Evolutionary conservation across 2,113 vertebrate genomes (phyloP), one percentile per base, ranked within the genome.

Genomic region (Leiothrix lutea): DNA sequence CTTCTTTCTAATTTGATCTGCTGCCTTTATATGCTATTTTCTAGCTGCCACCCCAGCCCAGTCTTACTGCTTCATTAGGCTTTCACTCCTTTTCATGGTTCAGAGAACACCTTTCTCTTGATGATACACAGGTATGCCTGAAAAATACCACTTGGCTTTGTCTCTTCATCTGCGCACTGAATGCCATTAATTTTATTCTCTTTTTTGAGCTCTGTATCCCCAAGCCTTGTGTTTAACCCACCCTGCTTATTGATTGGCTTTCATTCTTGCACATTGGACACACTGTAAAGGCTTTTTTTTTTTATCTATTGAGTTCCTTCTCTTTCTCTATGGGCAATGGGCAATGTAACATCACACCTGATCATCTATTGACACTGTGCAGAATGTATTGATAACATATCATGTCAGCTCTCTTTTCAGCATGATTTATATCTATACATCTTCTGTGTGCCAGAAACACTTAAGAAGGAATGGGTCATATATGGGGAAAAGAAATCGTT

Each of bases 21-120:
- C 54, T 95, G 50, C 45, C 23, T 69, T 72, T 82, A 14, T 47
- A 11, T 73, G 35, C 47, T 83, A 47, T 93, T 77, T 67, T 77
- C 38, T 90, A 51, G 38, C 71, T 89, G 50, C 57, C 35, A 57
- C 33, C 40, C 17, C 70, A 91, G 53, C 70, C 36, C 54, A 82
- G 35, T 60, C 53, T 96, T 82, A 84, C 48, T 90, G 70, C 92
- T 91, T 92, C 74, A 8, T 85, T 96, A 95, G 82, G 44, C 71
- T 93, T 95, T 95, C 71, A 62, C 29, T 82, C 29, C 60, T 51
- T 95, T 82, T 82, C 56, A 28, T n/a, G 78, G 54, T 80, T 80
- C 58, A 95, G 87, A 87, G 80, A 95, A n/a, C 62, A 72, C 38
- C 64, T 86, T 82, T 91, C 62, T 85, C 81, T 95, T 84, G 45